Evolutionary conservation across 1,140 invertebrate species (phyloP), one percentile per base, ranked within the genome.

Genomic region (Drosophila melanica): DNA sequence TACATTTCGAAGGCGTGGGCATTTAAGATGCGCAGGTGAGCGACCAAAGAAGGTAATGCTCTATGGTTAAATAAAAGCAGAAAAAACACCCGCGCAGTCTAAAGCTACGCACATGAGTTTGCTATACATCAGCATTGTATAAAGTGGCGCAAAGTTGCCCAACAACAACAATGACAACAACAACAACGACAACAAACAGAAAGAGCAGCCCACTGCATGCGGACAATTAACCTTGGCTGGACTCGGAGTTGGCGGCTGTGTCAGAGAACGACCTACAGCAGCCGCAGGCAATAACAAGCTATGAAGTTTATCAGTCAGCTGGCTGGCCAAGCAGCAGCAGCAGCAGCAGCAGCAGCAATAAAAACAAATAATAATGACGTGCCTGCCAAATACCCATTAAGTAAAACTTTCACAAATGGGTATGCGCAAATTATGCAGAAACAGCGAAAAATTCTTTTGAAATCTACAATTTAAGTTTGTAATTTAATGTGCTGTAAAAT

Each of bases 141-240:
- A 66, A 80, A 74, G 42, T 42, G 62, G 69, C 74, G 67, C 23
- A 81, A 81, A 64, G 78, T 82, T 82, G 70, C 66, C 72, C 54
- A 81, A 76, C 73, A 66, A 64, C 59, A 63, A 45, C 63, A 57
- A n/a, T n/a, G n/a, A 64, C 58, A 48, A 37, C 55, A 44, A 41
- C 59, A 47, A 9, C 50, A 48, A 18, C 18, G 14, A n/a, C 39
- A 12, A 66, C 59, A 35, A 48, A 18, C 33, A n/a, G 18, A 44
- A 18, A 66, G 57, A 37, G 41, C 82, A 67, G 37, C 82, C 82
- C 79, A 87, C 82, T 87, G 84, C 82, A 82, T 73, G 76, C 59
- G 51, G 44, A 66, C 76, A 84, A 89, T 89, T 87, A 87, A 87
- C 82, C 82, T 87, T 87, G 82, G 84, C 75, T 84, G 84, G 79